A percentile compares a stretch with the other conserved stretches of the same genome.
Evolutionary conservation across 2,113 vertebrate genomes (phyloP).

Genomic region (Phaethon lepturus): DNA sequence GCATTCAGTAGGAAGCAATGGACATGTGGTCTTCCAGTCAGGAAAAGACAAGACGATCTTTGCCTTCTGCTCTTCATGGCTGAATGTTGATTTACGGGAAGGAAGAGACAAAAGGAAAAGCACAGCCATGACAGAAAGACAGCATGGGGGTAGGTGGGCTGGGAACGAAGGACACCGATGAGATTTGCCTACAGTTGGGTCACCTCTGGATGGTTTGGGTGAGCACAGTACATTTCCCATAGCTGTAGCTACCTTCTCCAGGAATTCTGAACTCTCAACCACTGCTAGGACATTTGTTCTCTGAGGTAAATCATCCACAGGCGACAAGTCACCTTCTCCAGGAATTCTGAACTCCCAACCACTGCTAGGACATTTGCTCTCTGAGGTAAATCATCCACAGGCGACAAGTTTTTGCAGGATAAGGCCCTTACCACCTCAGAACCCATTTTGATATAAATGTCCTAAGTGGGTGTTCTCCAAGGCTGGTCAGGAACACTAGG

Average conservation of each 20-base stretch:
- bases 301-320: background rate
- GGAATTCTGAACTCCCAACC: background rate
- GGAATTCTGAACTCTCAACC: background rate
- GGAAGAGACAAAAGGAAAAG: background rate
- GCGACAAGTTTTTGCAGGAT: background rate
- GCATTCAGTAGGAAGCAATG: background rate
- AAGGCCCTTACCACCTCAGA: background rate
- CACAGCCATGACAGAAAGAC: background rate
- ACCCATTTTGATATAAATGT: background rate
- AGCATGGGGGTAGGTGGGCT: background rate
- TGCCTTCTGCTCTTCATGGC: background rate
- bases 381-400: background rate
- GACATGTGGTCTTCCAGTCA: fast-evolving
- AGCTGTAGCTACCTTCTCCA: background rate
- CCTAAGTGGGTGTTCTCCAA: background rate
- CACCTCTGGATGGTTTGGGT: background rate
- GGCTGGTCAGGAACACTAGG: background rate
- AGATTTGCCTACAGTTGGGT: background rate
- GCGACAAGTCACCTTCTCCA: background rate
- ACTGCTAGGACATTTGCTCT: background rate
- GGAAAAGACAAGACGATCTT: background rate
- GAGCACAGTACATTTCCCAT: background rate
- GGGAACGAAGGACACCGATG: background rate
- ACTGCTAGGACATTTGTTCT: background rate
- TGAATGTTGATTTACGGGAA: background rate